phyloP scores from a whole-genome alignment of 2,888 invertebrate genomes.

The Scaptomyza reducta region DNA sequence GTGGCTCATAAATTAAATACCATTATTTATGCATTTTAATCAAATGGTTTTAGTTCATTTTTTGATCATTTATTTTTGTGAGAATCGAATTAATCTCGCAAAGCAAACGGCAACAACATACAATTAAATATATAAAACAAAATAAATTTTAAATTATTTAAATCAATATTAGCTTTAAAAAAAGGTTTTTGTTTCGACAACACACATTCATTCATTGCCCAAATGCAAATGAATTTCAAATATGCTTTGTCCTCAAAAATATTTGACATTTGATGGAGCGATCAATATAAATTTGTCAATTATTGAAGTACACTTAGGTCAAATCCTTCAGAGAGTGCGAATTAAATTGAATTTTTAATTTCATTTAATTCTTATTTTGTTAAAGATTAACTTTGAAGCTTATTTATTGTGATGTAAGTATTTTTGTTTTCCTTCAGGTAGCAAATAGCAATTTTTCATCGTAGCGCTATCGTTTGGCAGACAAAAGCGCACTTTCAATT shows the following conservation, averaged over 20 bases:
- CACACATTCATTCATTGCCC: neutral
- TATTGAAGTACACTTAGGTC: neutral
- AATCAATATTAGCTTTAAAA: neutral
- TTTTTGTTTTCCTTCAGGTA: neutral
- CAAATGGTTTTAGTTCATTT: constrained; percentile 6
- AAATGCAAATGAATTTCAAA: constrained; percentile 11
- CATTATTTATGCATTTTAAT: constrained; percentile 39
- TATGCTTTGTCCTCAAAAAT: neutral
- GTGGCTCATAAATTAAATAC: constrained; percentile 7
- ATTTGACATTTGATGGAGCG: neutral
- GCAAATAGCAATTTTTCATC: constrained; percentile 18
- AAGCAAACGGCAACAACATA: neutral
- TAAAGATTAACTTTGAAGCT: too few relatives aligned
- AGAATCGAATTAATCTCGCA: neutral
- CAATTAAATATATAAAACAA: neutral
- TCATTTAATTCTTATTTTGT: too few relatives aligned
- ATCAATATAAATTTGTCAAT: neutral
- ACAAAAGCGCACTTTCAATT: constrained; percentile 23
- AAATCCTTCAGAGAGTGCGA: too few relatives aligned
- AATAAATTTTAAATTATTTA: neutral
- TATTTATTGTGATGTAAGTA: too few relatives aligned
- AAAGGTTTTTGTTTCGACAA: too few relatives aligned
- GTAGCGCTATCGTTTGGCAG: constrained; percentile 11
- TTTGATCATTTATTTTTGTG: constrained; percentile 3
- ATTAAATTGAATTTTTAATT: too few relatives aligned